phyloP scores from a whole-genome alignment of 1,140 invertebrate genomes.

The Apis dorsata region DNA sequence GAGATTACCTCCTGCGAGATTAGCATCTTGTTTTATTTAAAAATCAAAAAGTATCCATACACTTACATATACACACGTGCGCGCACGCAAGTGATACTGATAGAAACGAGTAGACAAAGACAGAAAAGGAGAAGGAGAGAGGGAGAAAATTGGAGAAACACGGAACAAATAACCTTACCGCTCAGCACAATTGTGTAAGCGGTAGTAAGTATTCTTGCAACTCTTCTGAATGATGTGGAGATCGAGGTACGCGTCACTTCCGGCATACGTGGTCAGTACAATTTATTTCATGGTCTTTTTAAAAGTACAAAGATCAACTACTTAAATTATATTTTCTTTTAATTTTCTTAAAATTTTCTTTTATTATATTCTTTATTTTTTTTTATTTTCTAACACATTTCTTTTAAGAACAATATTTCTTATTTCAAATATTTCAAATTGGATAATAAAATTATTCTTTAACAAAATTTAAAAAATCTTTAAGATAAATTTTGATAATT shows the following conservation, averaged over 20 bases:
- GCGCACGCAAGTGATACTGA: slow-evolving; percentile 55
- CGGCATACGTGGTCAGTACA: slow-evolving; percentile 60
- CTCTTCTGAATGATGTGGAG: slow-evolving; percentile 61
- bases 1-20: slow-evolving; percentile 93
- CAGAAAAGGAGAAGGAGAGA: slow-evolving; percentile 11
- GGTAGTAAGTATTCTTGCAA: slow-evolving; percentile 19
- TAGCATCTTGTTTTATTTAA: slow-evolving; percentile 85
- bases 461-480: not conserved
- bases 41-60: slow-evolving; percentile 72
- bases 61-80: slow-evolving; percentile 68
- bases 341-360: not conserved
- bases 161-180: slow-evolving; percentile 7
- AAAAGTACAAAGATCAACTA: slow-evolving; percentile 16
- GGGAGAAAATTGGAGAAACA: slow-evolving; percentile 25
- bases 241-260: slow-evolving; percentile 54
- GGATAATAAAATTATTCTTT: not conserved
- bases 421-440: not conserved
- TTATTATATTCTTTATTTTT: not conserved
- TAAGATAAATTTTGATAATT: not conserved
- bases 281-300: slow-evolving; percentile 22
- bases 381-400: not conserved
- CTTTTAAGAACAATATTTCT: not conserved
- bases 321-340: not conserved
- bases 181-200: slow-evolving; percentile 3
- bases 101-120: slow-evolving; percentile 23